phyloP scores from a whole-genome alignment of 2,113 vertebrate genomes.

The Hypocryptadius cinnamomeus region DNA sequence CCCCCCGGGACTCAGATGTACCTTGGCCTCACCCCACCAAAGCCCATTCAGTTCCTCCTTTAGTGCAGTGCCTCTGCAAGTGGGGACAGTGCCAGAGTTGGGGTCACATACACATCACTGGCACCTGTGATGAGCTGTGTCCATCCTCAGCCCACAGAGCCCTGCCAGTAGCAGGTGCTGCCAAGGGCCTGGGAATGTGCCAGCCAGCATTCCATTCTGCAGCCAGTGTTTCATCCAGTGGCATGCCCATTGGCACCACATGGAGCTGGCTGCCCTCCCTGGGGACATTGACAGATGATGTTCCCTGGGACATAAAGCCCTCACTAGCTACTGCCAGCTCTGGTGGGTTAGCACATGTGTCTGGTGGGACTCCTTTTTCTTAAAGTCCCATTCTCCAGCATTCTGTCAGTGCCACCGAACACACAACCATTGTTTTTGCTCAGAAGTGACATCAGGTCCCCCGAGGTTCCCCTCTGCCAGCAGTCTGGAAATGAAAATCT shows the following conservation, averaged over 20 bases:
- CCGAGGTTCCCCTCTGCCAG: accelerated
- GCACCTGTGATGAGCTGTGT: neutral
- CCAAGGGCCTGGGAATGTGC: accelerated
- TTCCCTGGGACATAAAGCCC: neutral
- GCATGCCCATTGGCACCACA: accelerated
- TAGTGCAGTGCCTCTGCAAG: accelerated
- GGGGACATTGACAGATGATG: accelerated
- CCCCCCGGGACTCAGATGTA: accelerated
- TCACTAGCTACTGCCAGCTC: accelerated
- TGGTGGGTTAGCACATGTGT: accelerated
- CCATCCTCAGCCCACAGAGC: neutral
- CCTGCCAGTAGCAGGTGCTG: neutral
- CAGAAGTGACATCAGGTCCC: neutral
- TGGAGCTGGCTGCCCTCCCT: neutral
- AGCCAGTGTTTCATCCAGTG: neutral
- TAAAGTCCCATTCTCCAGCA: neutral
- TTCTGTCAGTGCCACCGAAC: accelerated
- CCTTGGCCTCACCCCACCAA: neutral
- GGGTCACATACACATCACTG: neutral
- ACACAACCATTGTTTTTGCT: neutral
- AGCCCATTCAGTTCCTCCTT: neutral
- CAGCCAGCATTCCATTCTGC: neutral
- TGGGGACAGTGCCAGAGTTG: neutral
- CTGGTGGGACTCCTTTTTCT: neutral
- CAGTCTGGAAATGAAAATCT: neutral